A percentile compares a stretch with the other conserved stretches of the same genome.
These are phyloP conservation scores for Phocoena sinus DNA, from an alignment of 2,113 vertebrate species.

Conservation along the genomic window DNA sequence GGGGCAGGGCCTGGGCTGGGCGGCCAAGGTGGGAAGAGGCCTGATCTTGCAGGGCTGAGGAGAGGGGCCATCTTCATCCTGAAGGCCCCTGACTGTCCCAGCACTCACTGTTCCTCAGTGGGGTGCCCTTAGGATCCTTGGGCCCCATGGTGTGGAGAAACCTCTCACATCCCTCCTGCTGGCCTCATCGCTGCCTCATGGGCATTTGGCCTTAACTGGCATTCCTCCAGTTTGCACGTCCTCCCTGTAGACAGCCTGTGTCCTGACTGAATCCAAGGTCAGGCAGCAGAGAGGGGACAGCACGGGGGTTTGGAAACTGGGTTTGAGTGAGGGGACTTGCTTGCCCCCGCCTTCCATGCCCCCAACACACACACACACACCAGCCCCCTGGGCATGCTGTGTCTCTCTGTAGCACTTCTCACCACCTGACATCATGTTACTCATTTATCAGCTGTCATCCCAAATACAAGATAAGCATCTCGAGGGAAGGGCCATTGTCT, in stretches of 20 bases:
- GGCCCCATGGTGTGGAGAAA: background rate
- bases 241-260: background rate
- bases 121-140: background rate
- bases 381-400: accelerated
- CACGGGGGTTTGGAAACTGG: background rate
- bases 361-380: no score
- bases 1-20: background rate
- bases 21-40: background rate
- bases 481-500: accelerated
- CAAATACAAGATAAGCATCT: accelerated
- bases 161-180: background rate
- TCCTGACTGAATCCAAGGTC: background rate
- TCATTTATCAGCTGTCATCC: background rate
- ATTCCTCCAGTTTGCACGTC: accelerated
- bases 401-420: background rate
- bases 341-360: accelerated
- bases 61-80: background rate
- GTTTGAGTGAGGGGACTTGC: background rate
- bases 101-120: background rate
- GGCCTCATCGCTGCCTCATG: accelerated
- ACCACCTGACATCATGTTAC: accelerated
- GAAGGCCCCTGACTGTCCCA: background rate
- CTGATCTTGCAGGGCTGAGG: accelerated
- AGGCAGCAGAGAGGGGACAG: background rate
- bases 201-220: accelerated